Base-by-base conservation (phyloP, 2,113 vertebrate genomes). In the Salvelinus sp. region DNA sequence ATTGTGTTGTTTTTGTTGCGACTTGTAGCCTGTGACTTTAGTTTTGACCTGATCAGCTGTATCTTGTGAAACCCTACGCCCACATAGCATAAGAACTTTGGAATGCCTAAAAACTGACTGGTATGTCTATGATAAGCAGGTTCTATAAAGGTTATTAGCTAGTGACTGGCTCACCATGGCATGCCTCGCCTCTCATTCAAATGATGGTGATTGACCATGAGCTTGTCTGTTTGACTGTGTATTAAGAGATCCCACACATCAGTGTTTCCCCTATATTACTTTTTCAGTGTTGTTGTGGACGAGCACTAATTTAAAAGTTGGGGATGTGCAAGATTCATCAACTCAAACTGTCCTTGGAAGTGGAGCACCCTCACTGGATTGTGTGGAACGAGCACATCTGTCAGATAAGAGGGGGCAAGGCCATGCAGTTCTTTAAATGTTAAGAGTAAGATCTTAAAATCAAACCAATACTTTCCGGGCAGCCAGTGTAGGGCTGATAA, bases 181-280 rank as follows among this genome's bases (percentile, higher is more conserved):
- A 14, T 30, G 20, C 2, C 50, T n/a, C 70, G 22, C 5, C 23
- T 74, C 47, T 58, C 58, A 54, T 62, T 38, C 12, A 74, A 27
- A 63, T 9, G 0, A 74, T 57, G 64, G n/a, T 6, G 25, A 22
- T 14, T 73, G 50, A 25, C 38, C n/a, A 60, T 54, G 27, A 7
- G 60, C 25, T 54, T 73, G 27, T 16, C 3, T 78, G 38, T 54
- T 4, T 74, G 63, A 12, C 25, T 82, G 50, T 4, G 69, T 62
- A 2, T 62, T 16, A 18, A 54, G 50, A 54, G 14, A 54, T 54
- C 50, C 38, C 38, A 44, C 38, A 44, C 38, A 44, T 44, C 38
- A 44, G 38, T 10, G 9, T 44, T 44, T 44, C 38, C 2, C 38
- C 38, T 44, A 10, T 44, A 44, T 44, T 10, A 9, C 6, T 10